Evolutionary conservation across 2,113 vertebrate genomes (phyloP), one percentile per base, ranked within the genome.

Genomic region (Acrocephalus kingi): DNA sequence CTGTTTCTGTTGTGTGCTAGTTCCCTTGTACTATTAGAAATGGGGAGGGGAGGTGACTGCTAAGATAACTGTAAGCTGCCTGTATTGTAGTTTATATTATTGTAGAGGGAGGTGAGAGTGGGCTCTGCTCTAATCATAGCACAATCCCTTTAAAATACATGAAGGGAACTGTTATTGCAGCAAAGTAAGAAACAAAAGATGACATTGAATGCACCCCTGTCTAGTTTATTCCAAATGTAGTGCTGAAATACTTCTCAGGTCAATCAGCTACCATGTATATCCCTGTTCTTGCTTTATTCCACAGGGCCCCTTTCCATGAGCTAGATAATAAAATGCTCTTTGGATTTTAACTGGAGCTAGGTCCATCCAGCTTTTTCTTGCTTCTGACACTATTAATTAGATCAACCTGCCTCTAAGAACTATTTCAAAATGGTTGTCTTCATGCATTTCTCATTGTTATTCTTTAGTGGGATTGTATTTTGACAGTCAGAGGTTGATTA

Each of bases 301-400:
- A 52, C 45, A 63, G 49, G 43, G 14, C 37, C 51, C 28, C 37
- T 84, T 94, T 78, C 69, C 41, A 43, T 77, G 59, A 90, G 46
- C 67, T 90, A 69, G 78, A 85, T 81, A 85, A 92, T 93, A 95
- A 94, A 96, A 95, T 80, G 63, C 67, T 85, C 33, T 89, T 85
- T 69, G 67, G 78, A 74, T 87, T 96, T 97, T 94, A 85, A 69
- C 88, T 75, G 68, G 46, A 95, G 63, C 82, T 89, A 52, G 88
- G 94, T 95, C 95, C 85, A 85, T 72, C 89, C 63, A 95, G 91
- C 85, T 85, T 96, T 97, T 95, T 93, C 67, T 93, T 97, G 92
- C 85, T 83, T 96, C 96, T 97, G 96, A 97, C 96, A 86, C 87
- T 93, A 56, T 84, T 97, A 97, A 97, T 97, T 97, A 97, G 92